Base-by-base conservation (phyloP, 2,797 vertebrate species). In the Sebastes reedi region DNA sequence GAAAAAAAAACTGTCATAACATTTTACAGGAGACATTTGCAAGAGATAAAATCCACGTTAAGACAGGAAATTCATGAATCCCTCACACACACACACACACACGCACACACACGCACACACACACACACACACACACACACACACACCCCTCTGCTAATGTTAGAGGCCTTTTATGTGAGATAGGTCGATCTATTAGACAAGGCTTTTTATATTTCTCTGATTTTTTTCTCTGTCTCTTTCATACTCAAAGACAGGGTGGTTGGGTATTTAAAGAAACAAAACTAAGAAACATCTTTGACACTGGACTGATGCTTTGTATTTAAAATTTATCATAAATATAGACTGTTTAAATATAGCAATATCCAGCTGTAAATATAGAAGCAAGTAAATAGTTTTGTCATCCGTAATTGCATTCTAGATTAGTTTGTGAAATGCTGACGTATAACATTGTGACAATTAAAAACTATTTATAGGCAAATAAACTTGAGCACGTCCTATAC, bases 41-140 rank as follows among this genome's bases (percentile, higher is more conserved):
- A 22, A 50, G 67, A 72, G 76, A 88, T 81, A 82, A 82, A 72
- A 84, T 65, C n/a, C 50, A 67, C 39, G 76, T 83, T 78, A 22
- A 61, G 79, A 65, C 27, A n/a, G 3, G 22, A 12, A 50, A 75
- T 24, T 66, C 60, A 73, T 34, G 8, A 68, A 74, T 3, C 36
- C 62, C 42, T n/a, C 59, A n/a, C 16, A 36, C 30, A 22, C 34
- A 36, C 34, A 36, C 11, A 36, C 34, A 36, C 6, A 18, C 58
- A 34, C 59, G 4, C 14, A 13, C 29, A 24, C 52, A 18, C 58
- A 52, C 59, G 0, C 52, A 3, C 14, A 20, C 29, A 20, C 52
- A 20, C 59, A 52, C 59, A 3, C 59, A 18, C 20, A 24, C 30
- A n/a, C 32, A 34, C 1, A 34, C 9, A 6, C 14, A 30, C 29